Evolutionary conservation across 2,113 vertebrate genomes (phyloP).

Genomic region (Picathartes gymnocephalus): DNA sequence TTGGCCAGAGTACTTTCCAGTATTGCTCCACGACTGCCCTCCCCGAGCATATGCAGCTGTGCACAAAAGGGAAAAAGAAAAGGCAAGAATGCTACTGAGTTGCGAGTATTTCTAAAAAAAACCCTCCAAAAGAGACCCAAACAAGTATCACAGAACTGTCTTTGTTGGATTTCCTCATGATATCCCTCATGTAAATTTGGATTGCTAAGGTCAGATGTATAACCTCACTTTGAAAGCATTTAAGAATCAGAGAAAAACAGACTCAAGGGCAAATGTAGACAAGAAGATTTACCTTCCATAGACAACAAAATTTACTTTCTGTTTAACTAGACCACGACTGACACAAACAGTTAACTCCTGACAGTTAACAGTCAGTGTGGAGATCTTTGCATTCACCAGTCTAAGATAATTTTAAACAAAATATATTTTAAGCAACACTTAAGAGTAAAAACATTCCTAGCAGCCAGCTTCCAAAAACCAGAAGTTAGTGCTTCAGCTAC

Average conservation of each 20-base stretch:
- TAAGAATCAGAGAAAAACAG: background rate
- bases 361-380: background rate
- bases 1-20: slow-evolving; percentile 92
- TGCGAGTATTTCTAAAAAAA: background rate
- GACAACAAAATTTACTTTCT: background rate
- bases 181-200: background rate
- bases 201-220: background rate
- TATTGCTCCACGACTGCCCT: slow-evolving; percentile 85
- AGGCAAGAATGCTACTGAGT: background rate
- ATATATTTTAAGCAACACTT: background rate
- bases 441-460: background rate
- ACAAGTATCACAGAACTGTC: background rate
- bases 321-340: background rate
- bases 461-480: background rate
- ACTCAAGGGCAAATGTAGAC: background rate
- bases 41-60: slow-evolving; percentile 95
- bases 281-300: background rate
- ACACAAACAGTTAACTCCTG: background rate
- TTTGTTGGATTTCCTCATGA: background rate
- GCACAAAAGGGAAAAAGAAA: background rate
- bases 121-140: background rate
- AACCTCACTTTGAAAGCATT: background rate
- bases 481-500: background rate
- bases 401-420: background rate
- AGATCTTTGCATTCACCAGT: background rate